phyloP scores from a whole-genome alignment of 1,140 invertebrate species.

The Centruroides vittatus region DNA sequence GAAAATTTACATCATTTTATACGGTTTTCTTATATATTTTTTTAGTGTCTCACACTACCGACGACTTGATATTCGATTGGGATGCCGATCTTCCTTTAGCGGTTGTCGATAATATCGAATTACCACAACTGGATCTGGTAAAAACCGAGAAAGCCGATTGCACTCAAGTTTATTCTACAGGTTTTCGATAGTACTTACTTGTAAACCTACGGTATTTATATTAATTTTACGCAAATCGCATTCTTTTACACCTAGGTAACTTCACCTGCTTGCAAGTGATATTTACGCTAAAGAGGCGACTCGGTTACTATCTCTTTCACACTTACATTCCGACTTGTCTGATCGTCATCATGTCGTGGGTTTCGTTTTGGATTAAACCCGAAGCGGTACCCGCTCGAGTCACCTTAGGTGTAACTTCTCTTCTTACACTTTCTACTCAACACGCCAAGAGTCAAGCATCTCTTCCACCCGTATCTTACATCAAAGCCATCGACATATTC shows the following conservation, averaged over 20 bases:
- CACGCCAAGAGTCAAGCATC: constrained; percentile 80
- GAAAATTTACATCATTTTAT: not conserved
- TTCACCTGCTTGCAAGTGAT: constrained; percentile 50
- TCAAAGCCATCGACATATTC: constrained; percentile 40
- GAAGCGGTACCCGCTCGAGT: constrained; percentile 76
- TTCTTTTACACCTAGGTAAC: constrained; percentile 5
- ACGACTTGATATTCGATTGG: constrained; percentile 31
- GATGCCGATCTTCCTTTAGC: constrained; percentile 26
- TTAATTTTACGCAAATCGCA: too few species aligned
- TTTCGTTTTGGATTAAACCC: constrained; percentile 84
- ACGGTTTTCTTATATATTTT: too few species aligned
- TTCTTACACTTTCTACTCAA: constrained; percentile 78
- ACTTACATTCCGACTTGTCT: constrained; percentile 27
- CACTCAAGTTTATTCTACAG: constrained; percentile 30
- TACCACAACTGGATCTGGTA: constrained; percentile 29
- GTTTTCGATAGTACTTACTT: constrained; percentile 11
- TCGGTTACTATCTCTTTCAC: constrained; percentile 37
- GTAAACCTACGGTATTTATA: too few species aligned
- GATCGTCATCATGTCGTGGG: constrained; percentile 30
- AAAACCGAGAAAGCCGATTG: constrained; percentile 27
- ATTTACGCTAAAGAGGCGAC: constrained; percentile 63
- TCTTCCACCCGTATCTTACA: constrained; percentile 72
- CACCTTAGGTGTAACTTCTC: constrained; percentile 73
- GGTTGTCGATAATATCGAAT: constrained; percentile 28
- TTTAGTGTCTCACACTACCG: constrained; percentile 31